These are phyloP conservation scores for Dasyprocta punctata DNA, from an alignment of 2,113 vertebrate species.

Conservation along the genomic window DNA sequence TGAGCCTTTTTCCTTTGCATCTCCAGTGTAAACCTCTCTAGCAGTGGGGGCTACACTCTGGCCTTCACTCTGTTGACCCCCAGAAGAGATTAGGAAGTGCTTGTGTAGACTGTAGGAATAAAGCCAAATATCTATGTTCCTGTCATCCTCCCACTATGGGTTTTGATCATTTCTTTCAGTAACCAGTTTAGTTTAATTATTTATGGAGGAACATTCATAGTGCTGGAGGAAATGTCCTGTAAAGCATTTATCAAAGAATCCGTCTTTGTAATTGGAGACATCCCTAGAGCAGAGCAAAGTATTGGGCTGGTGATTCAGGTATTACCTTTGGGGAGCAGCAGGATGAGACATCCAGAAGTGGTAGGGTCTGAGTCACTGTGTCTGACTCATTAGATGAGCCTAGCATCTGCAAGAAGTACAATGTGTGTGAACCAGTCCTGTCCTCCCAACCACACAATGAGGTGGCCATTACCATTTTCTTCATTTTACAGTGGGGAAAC, in stretches of 20 bases:
- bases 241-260: slow-evolving; percentile 52
- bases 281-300: slow-evolving; percentile 13
- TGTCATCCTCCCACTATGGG: neutral
- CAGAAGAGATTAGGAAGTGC: neutral
- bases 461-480: neutral
- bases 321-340: neutral
- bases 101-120: neutral
- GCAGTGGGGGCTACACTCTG: neutral
- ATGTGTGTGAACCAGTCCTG: neutral
- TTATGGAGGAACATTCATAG: slow-evolving; percentile 64
- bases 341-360: slow-evolving; percentile 2
- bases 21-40: neutral
- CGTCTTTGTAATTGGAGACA: slow-evolving; percentile 52
- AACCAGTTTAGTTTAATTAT: slow-evolving; percentile 71
- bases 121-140: slow-evolving; percentile 59
- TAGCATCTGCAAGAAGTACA: neutral
- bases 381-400: slow-evolving; percentile 22
- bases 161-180: slow-evolving; percentile 68
- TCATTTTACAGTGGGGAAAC: neutral
- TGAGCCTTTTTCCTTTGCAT: neutral
- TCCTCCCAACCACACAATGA: neutral
- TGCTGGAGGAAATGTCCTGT: slow-evolving; percentile 61
- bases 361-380: slow-evolving; percentile 40
- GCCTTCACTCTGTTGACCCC: neutral
- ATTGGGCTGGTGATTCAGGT: slow-evolving; percentile 53